Evolutionary conservation across 2,888 invertebrate genomes (phyloP), one percentile per base, ranked within the genome.

Genomic region (Sinopyrophorus schimmeli): DNA sequence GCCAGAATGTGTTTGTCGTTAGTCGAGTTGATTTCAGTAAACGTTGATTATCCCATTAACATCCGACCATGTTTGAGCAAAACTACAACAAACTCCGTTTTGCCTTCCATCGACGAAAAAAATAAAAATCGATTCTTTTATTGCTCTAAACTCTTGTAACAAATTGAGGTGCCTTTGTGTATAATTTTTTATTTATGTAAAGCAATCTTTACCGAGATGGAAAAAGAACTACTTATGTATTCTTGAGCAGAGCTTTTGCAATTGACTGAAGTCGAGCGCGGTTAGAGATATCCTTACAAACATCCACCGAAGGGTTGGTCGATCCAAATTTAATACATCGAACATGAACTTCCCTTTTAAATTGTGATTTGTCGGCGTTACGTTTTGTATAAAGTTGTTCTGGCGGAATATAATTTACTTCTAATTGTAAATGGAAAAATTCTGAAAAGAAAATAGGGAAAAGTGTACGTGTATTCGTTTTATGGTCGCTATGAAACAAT

Each of bases 401-500:
- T 11, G 4, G 12, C n/a, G 7, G 10, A 12, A 16, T 30, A 16
- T 16, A 5, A 15, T 16, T 16, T 12, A 30, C 16, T 12, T 16
- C 16, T 30, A 16, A 14, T n/a, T 9, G 11, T 11, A 10, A 31
- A 31, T 18, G 31, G 30, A 18, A 31, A 31, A 31, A 31, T 18
- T 31, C n/a, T 7, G 6, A 18, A 12, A 16, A n/a, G n/a, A 7
- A 17, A 31, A 5, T 31, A 31, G 1, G 20, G 7, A 12, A 18
- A 32, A 32, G 11, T 18, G 20, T 20, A 32, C 20, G 20, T 32
- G 28, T 14, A 28, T 39, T 39, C 28, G 14, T 18, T 41, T 41
- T 41, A 31, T n/a, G 17, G 26, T 27, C 27, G 27, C 34, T 34
- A 23, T 32, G 24, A 35, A 43, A 43, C 43, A 43, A 34, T 43